Base-by-base conservation (phyloP, 1,140 invertebrate genomes). In the Drosophila biarmipes region DNA sequence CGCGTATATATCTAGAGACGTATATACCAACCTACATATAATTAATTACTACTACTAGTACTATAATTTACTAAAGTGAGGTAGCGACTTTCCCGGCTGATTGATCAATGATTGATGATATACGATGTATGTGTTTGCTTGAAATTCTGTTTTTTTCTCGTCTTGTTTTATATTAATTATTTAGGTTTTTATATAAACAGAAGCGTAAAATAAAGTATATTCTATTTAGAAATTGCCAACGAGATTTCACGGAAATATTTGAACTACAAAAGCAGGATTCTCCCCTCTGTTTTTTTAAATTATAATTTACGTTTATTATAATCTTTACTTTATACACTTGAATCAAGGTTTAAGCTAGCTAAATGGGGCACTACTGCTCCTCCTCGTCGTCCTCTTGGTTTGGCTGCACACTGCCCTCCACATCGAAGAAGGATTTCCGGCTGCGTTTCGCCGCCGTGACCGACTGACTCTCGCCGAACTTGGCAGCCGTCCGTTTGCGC, bases 401-500 rank as follows among this genome's bases (percentile, higher is more conserved):
- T 31, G 53, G 55, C 21, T 58, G 63, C 2, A 79, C 24, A 31
- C 56, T 75, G 55, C 64, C 51, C 0, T 73, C 82, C 11, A 79
- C 68, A 61, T 90, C 84, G 27, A 91, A 91, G 40, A 90, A 76
- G 49, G 90, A 78, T 8, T 63, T 66, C 11, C 73, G 68, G 37
- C 86, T 91, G 1, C 84, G 86, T 38, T 91, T 91, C 27, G 63
- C 61, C 10, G 42, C 62, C 0, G 42, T 24, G 2, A 48, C 80
- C 6, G 46, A 48, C 27, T 66, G 68, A 27, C 53, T 73, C 0
- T 51, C 56, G 2, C 72, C 85, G 21, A 74, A 91, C 24, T 90
- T 85, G 37, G 62, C 58, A 1, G 97, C 97, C 0, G 97, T 98
- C 78, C 97, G 95, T 93, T 96, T 96, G 62, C 97, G 93, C n/a